Conservation (phyloP, 2,888 invertebrate genomes). For the Machimus rusticus region DNA sequence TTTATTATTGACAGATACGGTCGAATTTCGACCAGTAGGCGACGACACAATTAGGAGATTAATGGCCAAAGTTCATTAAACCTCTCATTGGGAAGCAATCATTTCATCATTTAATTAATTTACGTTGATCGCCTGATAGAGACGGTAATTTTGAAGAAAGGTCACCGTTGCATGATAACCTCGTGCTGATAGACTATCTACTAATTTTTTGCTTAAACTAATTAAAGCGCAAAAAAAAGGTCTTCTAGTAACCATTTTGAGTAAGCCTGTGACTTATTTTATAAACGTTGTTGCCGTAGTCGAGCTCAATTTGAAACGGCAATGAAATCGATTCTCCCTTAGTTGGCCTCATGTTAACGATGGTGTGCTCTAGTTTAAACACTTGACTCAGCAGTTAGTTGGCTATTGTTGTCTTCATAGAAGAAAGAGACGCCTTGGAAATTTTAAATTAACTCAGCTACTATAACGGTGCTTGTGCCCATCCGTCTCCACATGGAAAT, state of each 20-base stretch:
- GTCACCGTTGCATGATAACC: not conserved
- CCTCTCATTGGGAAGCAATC: not conserved
- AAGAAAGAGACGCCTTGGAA: not conserved
- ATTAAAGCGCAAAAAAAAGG: not conserved
- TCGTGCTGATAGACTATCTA: not conserved
- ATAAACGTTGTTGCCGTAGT: not conserved
- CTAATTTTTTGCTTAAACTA: not conserved
- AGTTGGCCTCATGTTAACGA: not conserved
- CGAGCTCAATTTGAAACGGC: not conserved
- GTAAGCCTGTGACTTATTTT: not conserved
- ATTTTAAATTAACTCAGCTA: not conserved
- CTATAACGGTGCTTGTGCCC: not conserved
- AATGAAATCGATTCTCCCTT: not conserved
- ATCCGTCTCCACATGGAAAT: not conserved
- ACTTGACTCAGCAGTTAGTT: not conserved
- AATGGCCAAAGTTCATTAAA: not conserved
- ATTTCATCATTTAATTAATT: not conserved
- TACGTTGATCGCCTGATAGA: not conserved
- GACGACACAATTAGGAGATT: not conserved
- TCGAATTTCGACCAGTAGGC: too few species aligned
- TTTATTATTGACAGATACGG: too few species aligned
- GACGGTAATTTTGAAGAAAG: not conserved
- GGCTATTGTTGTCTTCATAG: not conserved
- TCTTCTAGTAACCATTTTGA: not conserved
- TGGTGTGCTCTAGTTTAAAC: constrained; percentile 3